These are phyloP conservation scores for Omphaloscelis lunosa DNA, from an alignment of 2,888 invertebrate genomes.

Conservation along the genomic window DNA sequence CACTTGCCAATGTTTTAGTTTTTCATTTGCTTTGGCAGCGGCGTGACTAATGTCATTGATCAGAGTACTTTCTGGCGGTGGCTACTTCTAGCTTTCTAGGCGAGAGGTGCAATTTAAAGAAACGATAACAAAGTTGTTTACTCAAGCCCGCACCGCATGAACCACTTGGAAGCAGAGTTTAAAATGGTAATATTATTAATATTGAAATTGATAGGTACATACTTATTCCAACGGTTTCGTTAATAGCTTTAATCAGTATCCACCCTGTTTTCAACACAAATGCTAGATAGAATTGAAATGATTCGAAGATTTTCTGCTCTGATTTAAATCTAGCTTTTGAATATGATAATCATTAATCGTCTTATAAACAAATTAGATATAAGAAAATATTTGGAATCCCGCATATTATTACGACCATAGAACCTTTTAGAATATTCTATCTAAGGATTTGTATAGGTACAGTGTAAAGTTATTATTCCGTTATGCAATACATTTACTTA, in stretches of 20 bases:
- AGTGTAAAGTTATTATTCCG: neutral
- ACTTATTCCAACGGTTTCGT: neutral
- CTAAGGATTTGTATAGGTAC: too few relatives aligned
- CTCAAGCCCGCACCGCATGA: neutral
- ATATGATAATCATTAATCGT: neutral
- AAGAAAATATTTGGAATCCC: neutral
- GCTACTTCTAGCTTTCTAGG: constrained; percentile 33
- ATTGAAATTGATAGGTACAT: neutral
- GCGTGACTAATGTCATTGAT: constrained; percentile 67
- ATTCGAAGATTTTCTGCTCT: neutral
- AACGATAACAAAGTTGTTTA: constrained; percentile 18
- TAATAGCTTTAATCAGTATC: neutral
- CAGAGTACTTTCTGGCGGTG: constrained; percentile 54
- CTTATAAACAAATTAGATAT: neutral
- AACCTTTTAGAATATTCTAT: neutral
- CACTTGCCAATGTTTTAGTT: constrained; percentile 67
- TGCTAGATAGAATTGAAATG: neutral
- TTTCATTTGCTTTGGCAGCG: constrained; percentile 62
- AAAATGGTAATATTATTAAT: neutral
- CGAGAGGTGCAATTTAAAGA: constrained; percentile 14
- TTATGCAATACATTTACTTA: neutral
- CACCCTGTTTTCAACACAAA: neutral
- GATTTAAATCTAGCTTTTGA: neutral
- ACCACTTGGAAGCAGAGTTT: neutral
- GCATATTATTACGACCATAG: neutral